These are phyloP conservation scores for Mola mola DNA, from an alignment of 2,113 vertebrate genomes.

Conservation along the genomic window DNA sequence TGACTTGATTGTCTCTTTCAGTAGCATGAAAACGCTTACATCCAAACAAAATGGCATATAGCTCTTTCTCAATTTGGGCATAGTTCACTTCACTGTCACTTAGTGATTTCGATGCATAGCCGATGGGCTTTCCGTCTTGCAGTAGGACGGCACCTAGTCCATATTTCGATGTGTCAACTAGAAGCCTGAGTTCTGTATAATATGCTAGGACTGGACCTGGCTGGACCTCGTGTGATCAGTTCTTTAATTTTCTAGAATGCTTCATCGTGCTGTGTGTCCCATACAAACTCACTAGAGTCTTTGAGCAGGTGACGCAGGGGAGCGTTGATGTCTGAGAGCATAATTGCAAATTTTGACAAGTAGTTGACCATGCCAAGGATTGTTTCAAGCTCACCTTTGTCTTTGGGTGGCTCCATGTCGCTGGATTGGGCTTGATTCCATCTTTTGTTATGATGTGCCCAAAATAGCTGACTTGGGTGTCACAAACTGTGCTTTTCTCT, in stretches of 20 bases:
- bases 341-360: too few species aligned
- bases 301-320: too few species aligned
- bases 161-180: too few species aligned
- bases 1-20: too few species aligned
- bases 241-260: background rate
- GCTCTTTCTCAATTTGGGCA: too few species aligned
- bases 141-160: too few species aligned
- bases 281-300: background rate
- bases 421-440: slow-evolving; percentile 24
- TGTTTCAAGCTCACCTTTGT: background rate
- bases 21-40: too few species aligned
- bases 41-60: too few species aligned
- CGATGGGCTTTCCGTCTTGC: too few species aligned
- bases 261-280: background rate
- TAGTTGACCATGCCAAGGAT: background rate
- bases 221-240: background rate
- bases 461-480: slow-evolving; percentile 36
- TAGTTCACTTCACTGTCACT: too few species aligned
- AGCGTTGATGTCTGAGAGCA: too few species aligned
- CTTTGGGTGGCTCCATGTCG: background rate
- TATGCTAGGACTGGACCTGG: background rate
- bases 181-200: background rate
- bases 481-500: slow-evolving; percentile 13
- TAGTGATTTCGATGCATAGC: too few species aligned
- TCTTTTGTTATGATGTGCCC: slow-evolving; percentile 10